These are phyloP conservation scores for Pseudococcus longispinus DNA, from an alignment of 2,888 invertebrate species.

Conservation along the genomic window DNA sequence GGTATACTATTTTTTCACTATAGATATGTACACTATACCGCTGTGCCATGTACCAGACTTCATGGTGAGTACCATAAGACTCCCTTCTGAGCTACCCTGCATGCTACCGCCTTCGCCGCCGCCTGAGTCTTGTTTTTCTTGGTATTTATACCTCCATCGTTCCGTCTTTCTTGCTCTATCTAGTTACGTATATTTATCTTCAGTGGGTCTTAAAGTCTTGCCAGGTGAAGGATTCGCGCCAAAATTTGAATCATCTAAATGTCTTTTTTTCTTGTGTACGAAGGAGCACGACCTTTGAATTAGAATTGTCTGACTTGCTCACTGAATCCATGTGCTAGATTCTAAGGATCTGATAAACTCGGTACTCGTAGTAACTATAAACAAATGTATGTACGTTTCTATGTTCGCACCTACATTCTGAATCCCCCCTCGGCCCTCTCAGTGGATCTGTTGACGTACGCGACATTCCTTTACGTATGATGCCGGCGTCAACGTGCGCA, in stretches of 20 bases:
- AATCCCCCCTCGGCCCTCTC: too few species aligned
- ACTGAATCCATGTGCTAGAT: not conserved
- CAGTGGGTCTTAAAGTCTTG: not conserved
- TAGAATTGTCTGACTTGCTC: not conserved
- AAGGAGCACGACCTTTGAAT: not conserved
- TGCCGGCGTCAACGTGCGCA: not conserved
- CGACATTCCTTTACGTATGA: not conserved
- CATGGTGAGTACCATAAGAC: constrained; percentile 44
- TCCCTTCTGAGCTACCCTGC: constrained; percentile 33
- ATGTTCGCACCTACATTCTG: not conserved
- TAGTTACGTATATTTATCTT: not conserved
- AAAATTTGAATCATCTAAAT: not conserved
- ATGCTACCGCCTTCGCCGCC: not conserved
- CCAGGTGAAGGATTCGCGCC: not conserved
- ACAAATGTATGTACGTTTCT: not conserved
- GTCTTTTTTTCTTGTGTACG: not conserved
- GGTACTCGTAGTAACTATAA: not conserved
- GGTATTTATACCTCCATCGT: not conserved
- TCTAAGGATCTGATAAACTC: not conserved
- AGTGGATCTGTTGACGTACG: not conserved
- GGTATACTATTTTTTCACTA: not conserved
- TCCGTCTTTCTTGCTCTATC: not conserved
- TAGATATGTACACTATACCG: not conserved
- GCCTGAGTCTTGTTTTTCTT: not conserved
- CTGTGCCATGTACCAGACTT: constrained; percentile 47